Evolutionary conservation across 2,113 vertebrate genomes (phyloP).

Genomic region (Fukomys damarensis): DNA sequence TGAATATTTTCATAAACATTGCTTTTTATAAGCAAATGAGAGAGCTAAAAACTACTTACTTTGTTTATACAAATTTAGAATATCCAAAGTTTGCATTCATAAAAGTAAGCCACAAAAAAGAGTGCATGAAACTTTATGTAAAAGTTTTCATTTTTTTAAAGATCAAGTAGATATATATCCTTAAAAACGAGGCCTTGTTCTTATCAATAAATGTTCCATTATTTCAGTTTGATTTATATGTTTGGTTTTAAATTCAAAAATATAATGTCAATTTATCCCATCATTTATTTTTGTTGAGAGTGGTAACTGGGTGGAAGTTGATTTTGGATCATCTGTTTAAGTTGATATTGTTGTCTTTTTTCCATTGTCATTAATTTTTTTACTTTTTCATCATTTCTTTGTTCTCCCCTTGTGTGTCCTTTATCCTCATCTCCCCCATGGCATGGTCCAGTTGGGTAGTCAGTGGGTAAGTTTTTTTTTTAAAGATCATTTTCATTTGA

Average conservation of each 20-base stretch:
- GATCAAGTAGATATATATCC: neutral
- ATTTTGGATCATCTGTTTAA: conserved; percentile 69
- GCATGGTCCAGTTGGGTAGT: conserved; percentile 90
- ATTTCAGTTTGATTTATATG: conserved; percentile 17
- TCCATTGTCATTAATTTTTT: conserved; percentile 77
- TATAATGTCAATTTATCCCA: neutral
- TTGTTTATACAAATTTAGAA: conserved; percentile 78
- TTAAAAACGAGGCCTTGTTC: neutral
- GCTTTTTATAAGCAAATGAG: conserved; percentile 77
- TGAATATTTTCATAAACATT: conserved; percentile 72
- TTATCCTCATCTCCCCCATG: conserved; percentile 85
- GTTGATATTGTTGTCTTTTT: conserved; percentile 53
- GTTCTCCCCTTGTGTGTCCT: conserved; percentile 80
- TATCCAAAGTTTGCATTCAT: conserved; percentile 61
- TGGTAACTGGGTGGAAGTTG: neutral
- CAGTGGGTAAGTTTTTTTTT: conserved; percentile 95
- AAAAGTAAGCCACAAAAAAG: conserved; percentile 46
- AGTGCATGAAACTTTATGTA: conserved; percentile 18
- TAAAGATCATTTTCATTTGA: conserved; percentile 51
- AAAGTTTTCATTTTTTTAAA: conserved; percentile 38
- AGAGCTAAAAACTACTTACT: conserved; percentile 46
- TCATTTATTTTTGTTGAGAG: conserved; percentile 66
- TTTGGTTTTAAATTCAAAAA: conserved; percentile 50
- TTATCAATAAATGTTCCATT: conserved; percentile 6
- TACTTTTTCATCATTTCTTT: conserved; percentile 83